Evolutionary conservation across 2,797 vertebrate genomes (phyloP), one percentile per base, ranked within the genome.

Genomic region (Mallotus villosus): DNA sequence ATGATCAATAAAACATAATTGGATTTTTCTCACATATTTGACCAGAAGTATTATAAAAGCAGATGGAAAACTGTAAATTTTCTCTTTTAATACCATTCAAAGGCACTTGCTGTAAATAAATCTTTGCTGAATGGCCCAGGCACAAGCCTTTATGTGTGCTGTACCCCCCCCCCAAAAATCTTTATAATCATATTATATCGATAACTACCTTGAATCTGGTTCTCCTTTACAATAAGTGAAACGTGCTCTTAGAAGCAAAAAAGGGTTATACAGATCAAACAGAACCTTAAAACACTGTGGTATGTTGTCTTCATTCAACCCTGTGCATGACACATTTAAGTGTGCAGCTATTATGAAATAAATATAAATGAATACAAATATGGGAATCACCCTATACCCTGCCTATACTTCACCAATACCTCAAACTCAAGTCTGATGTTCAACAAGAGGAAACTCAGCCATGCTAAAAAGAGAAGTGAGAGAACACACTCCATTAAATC

Each of bases 401-500:
- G 55, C 68, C 69, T 72, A 70, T 25, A 67, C 12, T 21, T 16
- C 64, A 67, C 49, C 16, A 82, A 46, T 79, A 46, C 41, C 69
- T 72, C 53, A 82, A 85, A 77, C 68, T 72, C 53, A 82, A 85
- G 78, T 67, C 68, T 53, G 55, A 53, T 76, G 63, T 80, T 51
- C 74, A 77, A 82, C 74, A 59, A 55, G 70, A 76, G 71, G 68
- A 86, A 75, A 78, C 78, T 69, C 60, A 73, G 76, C 72, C 49
- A 59, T 24, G 27, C 5, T 12, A 27, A 67, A 69, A 71, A 64
- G 12, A 37, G 34, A 41, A 61, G 63, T 19, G 46, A 78, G 70
- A 80, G 72, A 70, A 80, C 84, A 83, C 84, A 84, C 80, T 83
- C 82, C 81, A 87, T 88, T 87, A 87, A 86, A 89, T 89, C 84